These are phyloP conservation scores for Periparus ater DNA, from an alignment of 2,797 vertebrate genomes.

Conservation along the genomic window DNA sequence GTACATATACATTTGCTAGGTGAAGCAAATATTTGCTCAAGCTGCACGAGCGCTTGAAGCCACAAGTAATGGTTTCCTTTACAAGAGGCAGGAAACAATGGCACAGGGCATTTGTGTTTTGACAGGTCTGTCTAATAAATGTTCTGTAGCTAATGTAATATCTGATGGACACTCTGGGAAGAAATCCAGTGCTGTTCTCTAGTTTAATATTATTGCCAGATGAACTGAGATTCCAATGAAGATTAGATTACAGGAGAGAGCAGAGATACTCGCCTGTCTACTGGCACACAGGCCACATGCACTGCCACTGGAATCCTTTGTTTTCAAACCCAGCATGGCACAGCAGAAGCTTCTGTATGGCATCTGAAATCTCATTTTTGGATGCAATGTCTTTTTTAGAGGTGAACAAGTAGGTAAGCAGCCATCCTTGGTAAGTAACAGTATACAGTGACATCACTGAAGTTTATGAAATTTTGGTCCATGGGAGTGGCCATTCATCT, in stretches of 20 bases:
- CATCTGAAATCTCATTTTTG: background rate
- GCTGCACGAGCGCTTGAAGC: background rate
- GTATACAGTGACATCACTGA: background rate
- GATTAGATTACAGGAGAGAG: background rate
- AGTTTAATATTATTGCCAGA: background rate
- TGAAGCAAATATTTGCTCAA: slow-evolving; percentile 7
- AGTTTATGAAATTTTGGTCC: background rate
- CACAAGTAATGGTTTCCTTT: slow-evolving; percentile 1
- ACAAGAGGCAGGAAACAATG: background rate
- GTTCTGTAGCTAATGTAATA: slow-evolving; percentile 1
- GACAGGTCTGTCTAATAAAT: slow-evolving; percentile 25
- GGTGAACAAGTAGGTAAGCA: background rate
- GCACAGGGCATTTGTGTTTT: slow-evolving; percentile 30
- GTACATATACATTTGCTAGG: background rate
- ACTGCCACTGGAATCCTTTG: background rate
- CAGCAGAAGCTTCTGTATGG: background rate
- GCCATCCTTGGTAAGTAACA: background rate
- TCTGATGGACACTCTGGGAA: slow-evolving; percentile 38
- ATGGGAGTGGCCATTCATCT: background rate
- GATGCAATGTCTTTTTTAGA: background rate
- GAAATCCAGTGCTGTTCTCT: slow-evolving; percentile 7
- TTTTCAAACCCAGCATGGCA: background rate
- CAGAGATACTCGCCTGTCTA: background rate
- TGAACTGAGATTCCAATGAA: background rate
- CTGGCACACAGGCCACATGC: background rate